Evolutionary conservation across 2,888 invertebrate genomes (phyloP), one percentile per base, ranked within the genome.

Genomic region (Drosophila suboccidentalis): DNA sequence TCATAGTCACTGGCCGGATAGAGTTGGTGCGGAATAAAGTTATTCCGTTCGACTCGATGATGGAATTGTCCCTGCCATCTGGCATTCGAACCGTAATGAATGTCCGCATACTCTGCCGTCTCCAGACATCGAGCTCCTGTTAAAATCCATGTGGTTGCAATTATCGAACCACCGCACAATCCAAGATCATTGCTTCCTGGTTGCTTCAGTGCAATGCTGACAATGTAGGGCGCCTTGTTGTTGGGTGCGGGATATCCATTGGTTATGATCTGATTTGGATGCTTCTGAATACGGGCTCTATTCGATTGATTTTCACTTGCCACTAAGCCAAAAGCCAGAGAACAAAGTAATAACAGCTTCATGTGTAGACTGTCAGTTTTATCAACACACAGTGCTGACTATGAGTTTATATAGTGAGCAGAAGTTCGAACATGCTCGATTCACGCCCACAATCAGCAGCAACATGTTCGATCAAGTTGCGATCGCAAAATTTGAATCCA

Each of bases 11-110:
- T 15, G 9, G 19, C 34, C 1, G 53, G 53, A 15, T 39, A 53
- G 22, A 10, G 15, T 9, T 38, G 39, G 29, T 66, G 65, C 9
- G 26, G 39, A 10, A 47, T 53, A 11, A 66, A 46, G 10, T 65
- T 63, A 2, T 62, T 58, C 6, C 36, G 17, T 3, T 49, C 46
- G 10, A 71, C 53, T 4, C 39, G 9, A 5, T 39, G 10, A 9
- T 9, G 11, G 1, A 39, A 15, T 39, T 26, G 38, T 2, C 39
- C 39, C 4, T 39, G n/a, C 53, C 53, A 53, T n/a, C 19, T 26
- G 5, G 26, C n/a, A 15, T 22, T 86, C 0, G 84, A 79, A 19
- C 90, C 91, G 50, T 90, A 79, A 57, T 84, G 79, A 0, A 90
- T 74, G 29, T 53, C 53, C 39, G n/a, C 53, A 15, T 26, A 51